Evolutionary conservation across 2,797 vertebrate species (phyloP), one percentile per base, ranked within the genome.

Genomic region (Phataginus tricuspis): DNA sequence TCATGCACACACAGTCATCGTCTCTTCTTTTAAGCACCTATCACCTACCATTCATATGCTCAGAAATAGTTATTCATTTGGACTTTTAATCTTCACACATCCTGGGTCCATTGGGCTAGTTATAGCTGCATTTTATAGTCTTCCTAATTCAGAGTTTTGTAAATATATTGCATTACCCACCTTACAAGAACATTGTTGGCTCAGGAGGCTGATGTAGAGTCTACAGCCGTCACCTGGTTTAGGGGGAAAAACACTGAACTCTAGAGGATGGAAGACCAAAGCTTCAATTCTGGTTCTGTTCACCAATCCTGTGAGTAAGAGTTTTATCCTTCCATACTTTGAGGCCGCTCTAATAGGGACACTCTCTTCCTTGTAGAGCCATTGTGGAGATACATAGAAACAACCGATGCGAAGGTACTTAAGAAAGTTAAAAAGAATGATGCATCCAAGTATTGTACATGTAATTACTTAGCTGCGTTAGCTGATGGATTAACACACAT

Each of bases 361-460:
- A 51, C 55, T 55, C 31, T 5, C 25, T 82, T 31, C n/a, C 78
- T 61, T 42, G 45, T 29, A 51, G 31, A 39, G 15, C 16, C 63
- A 12, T 64, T 66, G 53, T 51, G 66, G 94, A 31, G 59, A 37
- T 39, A 64, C 18, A 37, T 19, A 85, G 64, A 79, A 93, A 34
- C 51, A 77, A 92, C 10, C 14, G 53, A n/a, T 53, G 34, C 45
- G 31, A 89, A 86, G 12, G 4, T 39, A 89, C 10, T 57, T 69
- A 57, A 51, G 61, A 78, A 93, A 92, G 57, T 79, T 45, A 82
- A 94, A 92, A 71, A 85, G 68, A 93, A 77, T 15, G 34, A 51
- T 7, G 16, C 21, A 25, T 15, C 5, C 6, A 29, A 21, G 25
- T 57, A 34, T 39, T 68, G 57, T 74, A 66, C 83, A 34, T 49